Conservation (phyloP, 1,140 invertebrate species). For the Thaumatotibia leucotreta region DNA sequence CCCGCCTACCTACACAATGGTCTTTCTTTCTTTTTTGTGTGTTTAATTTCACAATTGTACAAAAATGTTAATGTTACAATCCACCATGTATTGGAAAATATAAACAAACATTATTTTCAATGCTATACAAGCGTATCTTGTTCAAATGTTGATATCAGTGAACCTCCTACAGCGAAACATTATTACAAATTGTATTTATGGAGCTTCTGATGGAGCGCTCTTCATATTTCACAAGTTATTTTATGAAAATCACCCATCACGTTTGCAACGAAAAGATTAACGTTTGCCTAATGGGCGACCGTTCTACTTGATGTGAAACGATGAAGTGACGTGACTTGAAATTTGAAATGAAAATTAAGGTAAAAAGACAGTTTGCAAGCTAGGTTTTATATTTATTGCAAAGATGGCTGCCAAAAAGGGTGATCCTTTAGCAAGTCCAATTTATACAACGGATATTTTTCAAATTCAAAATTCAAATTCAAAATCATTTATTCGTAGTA, state of each 20-base stretch:
- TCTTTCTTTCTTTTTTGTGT: no score
- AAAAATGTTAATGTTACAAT: no score
- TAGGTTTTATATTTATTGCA: background rate
- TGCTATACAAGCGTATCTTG: no score
- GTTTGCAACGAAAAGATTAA: constrained; percentile 23
- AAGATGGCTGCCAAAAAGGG: background rate
- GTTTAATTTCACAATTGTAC: no score
- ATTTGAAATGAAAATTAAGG: background rate
- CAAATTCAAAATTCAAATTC: no score
- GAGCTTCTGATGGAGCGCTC: constrained; percentile 39
- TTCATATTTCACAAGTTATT: constrained; percentile 46
- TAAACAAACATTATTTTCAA: no score
- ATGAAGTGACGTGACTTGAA: background rate
- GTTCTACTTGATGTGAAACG: background rate
- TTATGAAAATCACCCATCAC: constrained; percentile 51
- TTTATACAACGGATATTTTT: no score
- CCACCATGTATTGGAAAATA: no score
- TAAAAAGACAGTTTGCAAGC: background rate
- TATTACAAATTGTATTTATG: constrained; percentile 40
- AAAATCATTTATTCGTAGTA: no score
- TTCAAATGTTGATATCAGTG: no score
- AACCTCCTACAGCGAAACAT: constrained; percentile 27
- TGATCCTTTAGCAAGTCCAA: no score
- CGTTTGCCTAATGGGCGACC: background rate
- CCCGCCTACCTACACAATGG: no score